Evolutionary conservation across 2,113 vertebrate species (phyloP), one percentile per base, ranked within the genome.

Genomic region (Macrotus californicus): DNA sequence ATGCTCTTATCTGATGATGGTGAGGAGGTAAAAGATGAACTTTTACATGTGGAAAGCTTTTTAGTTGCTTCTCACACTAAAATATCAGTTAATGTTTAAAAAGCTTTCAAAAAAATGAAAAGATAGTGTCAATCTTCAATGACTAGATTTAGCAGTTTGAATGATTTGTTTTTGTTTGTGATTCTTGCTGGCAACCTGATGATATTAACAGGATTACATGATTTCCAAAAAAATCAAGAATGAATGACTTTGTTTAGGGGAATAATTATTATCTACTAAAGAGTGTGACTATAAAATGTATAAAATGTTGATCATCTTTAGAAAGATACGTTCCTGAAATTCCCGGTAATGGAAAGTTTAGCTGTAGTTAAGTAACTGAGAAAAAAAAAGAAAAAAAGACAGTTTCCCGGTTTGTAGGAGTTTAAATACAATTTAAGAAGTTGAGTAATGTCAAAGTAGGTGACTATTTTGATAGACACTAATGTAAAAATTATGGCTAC

Each of bases 61-160:
- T 98, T 98, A 93, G 97, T 97, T 98, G 97, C 97, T 98, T 97
- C 97, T 97, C 96, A 98, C 96, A 97, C 96, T 97, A 98, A 98
- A 98, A 86, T 98, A 98, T 98, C 98, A 98, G 97, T 98, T 98
- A 98, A 97, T 98, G 97, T 97, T 98, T 98, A 98, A 98, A 97
- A 97, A 98, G 98, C 98, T 98, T 98, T 98, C 98, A 98, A 97
- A 98, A 98, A 96, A 97, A 97, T 97, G 95, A 97, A 98, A 98
- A 98, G 98, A 98, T 98, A 98, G 97, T 98, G 98, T 98, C 98
- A 98, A 96, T 98, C 98, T 98, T 85, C 97, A 93, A 90, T 96
- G 96, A 96, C 90, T 96, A 98, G 97, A 98, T 98, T 97, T 98
- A 98, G 96, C 96, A 97, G 94, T 98, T 97, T 96, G 97, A 98